Evolutionary conservation across 2,888 invertebrate genomes (phyloP), one percentile per base, ranked within the genome.

Genomic region (Trichogramma evanescens): DNA sequence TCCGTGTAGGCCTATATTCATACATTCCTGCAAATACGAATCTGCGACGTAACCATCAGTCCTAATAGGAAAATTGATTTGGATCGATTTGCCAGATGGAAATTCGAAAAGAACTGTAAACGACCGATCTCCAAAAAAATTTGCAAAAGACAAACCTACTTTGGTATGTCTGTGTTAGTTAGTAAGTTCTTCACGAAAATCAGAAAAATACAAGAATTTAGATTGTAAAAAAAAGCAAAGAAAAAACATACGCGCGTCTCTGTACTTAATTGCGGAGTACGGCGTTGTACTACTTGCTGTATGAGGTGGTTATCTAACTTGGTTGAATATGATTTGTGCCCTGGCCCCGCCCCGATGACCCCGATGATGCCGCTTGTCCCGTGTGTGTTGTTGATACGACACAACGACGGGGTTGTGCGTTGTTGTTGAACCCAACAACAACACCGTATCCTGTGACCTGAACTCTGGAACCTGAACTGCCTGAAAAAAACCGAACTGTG

Each of bases 311-410:
- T 64, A 26, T 26, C 55, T 64, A 49, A 60, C 57, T 59, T 64
- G 60, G 59, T 64, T 10, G n/a, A 13, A 71, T 76, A 75, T 77
- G 75, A 73, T 77, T 77, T 77, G 73, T 77, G 77, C 77, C 77
- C 78, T 78, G 77, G 76, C 75, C 79, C 79, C 75, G 79, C 77
- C 79, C 78, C 72, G 74, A 26, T 26, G 26, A 74, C 75, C 74
- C 74, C 72, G 74, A 73, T 73, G 73, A 73, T 74, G 75, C 72
- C 74, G 73, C 70, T 69, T 69, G 71, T 71, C 72, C 72, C 72
- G 74, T 72, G 71, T 7, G 38, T 10, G 13, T 9, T 39, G 9
- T 46, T 39, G 49, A 64, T 66, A 64, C 66, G 65, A 61, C 58
- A 60, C 63, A 45, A 63, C 57, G 46, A 58, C 58, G 61, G 58